These are phyloP conservation scores for Lytechinus pictus DNA, from an alignment of 35 echinoderm and acorn worm species.

Conservation along the genomic window DNA sequence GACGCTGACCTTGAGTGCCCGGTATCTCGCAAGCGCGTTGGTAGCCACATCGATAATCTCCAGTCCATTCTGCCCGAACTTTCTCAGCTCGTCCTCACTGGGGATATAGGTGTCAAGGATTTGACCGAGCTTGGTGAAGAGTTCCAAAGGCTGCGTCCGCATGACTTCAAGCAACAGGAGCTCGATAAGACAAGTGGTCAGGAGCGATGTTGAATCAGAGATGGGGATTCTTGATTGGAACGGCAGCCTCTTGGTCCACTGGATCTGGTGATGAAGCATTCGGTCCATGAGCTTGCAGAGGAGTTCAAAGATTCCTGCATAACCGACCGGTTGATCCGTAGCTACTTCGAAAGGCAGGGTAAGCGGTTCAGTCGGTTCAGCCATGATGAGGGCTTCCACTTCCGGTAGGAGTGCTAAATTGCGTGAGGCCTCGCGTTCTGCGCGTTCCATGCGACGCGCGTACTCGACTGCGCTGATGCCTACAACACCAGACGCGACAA, in stretches of 20 bases:
- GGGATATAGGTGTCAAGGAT: constrained; percentile 85
- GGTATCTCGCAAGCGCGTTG: constrained; percentile 66
- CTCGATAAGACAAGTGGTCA: constrained; percentile 79
- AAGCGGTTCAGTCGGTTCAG: constrained; percentile 69
- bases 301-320: constrained; percentile 81
- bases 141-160: constrained; percentile 66
- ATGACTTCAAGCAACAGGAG: constrained; percentile 73
- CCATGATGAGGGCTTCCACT: constrained; percentile 79
- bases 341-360: constrained; percentile 62
- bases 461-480: constrained; percentile 50
- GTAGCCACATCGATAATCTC: constrained; percentile 87
- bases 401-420: constrained; percentile 81
- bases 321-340: constrained; percentile 52
- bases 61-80: constrained; percentile 87
- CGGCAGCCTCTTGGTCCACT: constrained; percentile 83
- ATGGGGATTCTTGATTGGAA: constrained; percentile 71
- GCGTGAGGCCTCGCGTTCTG: constrained; percentile 24
- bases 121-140: constrained; percentile 70
- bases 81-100: constrained; percentile 86
- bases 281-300: constrained; percentile 90
- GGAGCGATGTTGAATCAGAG: constrained; percentile 70
- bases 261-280: constrained; percentile 78
- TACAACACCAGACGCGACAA: constrained; percentile 19
- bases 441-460: constrained; percentile 37
- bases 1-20: constrained; percentile 73